Conservation (phyloP, 2,888 invertebrate genomes). For the Ochropacha duplaris region DNA sequence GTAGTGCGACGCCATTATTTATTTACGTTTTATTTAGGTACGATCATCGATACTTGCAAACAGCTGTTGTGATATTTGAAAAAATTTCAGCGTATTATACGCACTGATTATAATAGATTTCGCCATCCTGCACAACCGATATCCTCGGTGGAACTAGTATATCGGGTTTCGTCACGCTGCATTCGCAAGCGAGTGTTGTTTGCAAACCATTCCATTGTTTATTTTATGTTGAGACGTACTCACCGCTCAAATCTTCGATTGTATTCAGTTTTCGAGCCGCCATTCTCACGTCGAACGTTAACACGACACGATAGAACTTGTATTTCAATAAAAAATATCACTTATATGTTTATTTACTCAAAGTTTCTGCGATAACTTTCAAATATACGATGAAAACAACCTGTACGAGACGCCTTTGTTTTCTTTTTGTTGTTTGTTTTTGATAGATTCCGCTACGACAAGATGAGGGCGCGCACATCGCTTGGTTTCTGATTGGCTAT, state of each 20-base stretch:
- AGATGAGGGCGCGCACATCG: slow-evolving; percentile 35
- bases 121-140: slow-evolving; percentile 18
- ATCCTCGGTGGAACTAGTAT: slow-evolving; percentile 44
- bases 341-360: slow-evolving; percentile 28
- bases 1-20: slow-evolving; percentile 10
- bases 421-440: slow-evolving; percentile 46
- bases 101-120: slow-evolving; percentile 18
- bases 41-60: slow-evolving; percentile 8
- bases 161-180: slow-evolving; percentile 47
- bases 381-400: slow-evolving; percentile 29
- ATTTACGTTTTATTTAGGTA: not conserved
- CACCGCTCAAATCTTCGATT: slow-evolving; percentile 77
- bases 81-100: slow-evolving; percentile 35
- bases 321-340: slow-evolving; percentile 30
- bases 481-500: slow-evolving; percentile 29
- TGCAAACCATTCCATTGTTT: slow-evolving; percentile 56
- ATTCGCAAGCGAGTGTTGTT: slow-evolving; percentile 27
- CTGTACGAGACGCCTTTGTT: slow-evolving; percentile 51
- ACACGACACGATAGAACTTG: slow-evolving; percentile 33
- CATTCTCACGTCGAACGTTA: slow-evolving; percentile 50
- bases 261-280: slow-evolving; percentile 75
- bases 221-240: slow-evolving; percentile 55
- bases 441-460: slow-evolving; percentile 40
- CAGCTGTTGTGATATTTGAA: slow-evolving; percentile 29
- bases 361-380: slow-evolving; percentile 26